Evolutionary conservation across 2,888 invertebrate species (phyloP).

Genomic region (Ganaspis brasiliensis): DNA sequence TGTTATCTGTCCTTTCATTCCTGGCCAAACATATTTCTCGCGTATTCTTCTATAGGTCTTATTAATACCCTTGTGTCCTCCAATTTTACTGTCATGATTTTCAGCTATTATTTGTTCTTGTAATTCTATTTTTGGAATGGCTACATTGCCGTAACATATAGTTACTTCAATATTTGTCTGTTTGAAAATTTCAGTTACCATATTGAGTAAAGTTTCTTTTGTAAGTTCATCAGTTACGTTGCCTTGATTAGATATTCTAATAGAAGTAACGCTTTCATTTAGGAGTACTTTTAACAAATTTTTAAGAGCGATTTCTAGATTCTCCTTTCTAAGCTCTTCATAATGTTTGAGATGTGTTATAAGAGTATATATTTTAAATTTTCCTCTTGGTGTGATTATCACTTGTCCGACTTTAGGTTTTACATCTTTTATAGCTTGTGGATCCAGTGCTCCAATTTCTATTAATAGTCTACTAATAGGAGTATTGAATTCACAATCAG

Average conservation of each 20-base stretch:
- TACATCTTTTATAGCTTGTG: background rate
- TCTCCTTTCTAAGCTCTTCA: background rate
- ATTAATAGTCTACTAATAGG: conserved; percentile 39
- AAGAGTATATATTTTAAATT: conserved; percentile 23
- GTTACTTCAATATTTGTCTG: background rate
- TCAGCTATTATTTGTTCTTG: conserved; percentile 47
- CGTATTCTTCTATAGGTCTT: conserved; percentile 55
- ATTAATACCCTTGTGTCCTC: conserved; percentile 61
- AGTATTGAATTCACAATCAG: conserved; percentile 29
- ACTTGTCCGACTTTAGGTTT: conserved; percentile 13
- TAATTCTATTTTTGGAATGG: conserved; percentile 3
- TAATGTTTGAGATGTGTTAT: conserved; percentile 19
- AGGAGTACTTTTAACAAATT: background rate
- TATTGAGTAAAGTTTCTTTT: background rate
- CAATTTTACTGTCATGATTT: conserved; percentile 51
- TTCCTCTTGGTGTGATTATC: background rate
- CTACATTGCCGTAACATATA: conserved; percentile 38
- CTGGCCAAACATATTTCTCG: conserved; percentile 55
- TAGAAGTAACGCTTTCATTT: background rate
- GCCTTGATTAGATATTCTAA: background rate
- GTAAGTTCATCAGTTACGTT: background rate
- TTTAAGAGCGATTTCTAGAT: background rate
- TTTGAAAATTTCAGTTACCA: background rate
- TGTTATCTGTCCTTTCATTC: conserved; percentile 50
- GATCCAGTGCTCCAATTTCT: background rate